Evolutionary conservation across 2,113 vertebrate species (phyloP).

Genomic region (Tragelaphus scriptus): DNA sequence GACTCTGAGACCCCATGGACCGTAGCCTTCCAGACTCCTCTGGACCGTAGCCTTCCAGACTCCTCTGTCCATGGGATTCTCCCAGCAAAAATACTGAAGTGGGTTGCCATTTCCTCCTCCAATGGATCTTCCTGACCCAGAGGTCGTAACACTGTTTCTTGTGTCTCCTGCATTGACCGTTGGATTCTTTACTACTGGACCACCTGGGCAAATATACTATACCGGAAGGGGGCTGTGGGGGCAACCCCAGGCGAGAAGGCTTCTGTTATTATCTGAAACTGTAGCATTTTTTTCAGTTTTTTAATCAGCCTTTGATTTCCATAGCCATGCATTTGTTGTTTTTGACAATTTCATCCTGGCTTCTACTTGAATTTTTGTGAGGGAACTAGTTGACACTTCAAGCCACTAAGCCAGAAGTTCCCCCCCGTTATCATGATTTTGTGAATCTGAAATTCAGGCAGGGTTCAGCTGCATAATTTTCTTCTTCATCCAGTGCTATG

Average conservation of each 20-base stretch:
- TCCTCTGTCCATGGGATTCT: neutral
- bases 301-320: neutral
- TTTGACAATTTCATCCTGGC: neutral
- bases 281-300: neutral
- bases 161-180: neutral
- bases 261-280: neutral
- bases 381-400: neutral
- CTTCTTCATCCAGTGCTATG: neutral
- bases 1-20: neutral
- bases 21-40: neutral
- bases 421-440: neutral
- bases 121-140: neutral
- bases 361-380: neutral
- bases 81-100: neutral
- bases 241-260: neutral
- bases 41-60: neutral
- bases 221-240: neutral
- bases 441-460: neutral
- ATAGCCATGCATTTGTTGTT: neutral
- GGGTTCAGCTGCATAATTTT: neutral
- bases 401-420: neutral
- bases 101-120: neutral
- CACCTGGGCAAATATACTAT: neutral
- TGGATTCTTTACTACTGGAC: neutral
- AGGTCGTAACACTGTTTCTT: neutral